Percentiles rank a stretch among this genome's conserved stretches.
phyloP scores from a whole-genome alignment of 2,113 vertebrate species.

The Stigmatopora argus region DNA sequence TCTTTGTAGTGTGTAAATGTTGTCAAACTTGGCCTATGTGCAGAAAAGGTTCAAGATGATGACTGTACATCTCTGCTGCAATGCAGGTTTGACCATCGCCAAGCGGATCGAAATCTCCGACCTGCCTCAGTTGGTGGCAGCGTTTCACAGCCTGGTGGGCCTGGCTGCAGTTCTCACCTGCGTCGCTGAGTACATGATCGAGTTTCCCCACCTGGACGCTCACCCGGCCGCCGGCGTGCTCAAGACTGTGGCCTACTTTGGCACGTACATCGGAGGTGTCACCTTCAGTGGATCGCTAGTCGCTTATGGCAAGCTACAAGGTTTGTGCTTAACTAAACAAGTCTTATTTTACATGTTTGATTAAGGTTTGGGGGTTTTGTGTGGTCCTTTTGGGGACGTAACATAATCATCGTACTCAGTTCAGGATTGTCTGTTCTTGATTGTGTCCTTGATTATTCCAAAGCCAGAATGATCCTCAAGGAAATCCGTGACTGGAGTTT shows the following conservation, averaged over 20 bases:
- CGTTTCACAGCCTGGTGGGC: slow-evolving; percentile 76
- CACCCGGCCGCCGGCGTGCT: slow-evolving; percentile 63
- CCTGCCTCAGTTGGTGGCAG: slow-evolving; percentile 74
- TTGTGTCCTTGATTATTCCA: slow-evolving; percentile 39
- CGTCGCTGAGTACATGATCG: slow-evolving; percentile 66
- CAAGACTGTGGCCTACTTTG: slow-evolving; percentile 68
- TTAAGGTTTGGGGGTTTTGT: slow-evolving; percentile 8
- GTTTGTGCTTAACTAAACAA: slow-evolving; percentile 22
- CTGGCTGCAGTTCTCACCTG: slow-evolving; percentile 71
- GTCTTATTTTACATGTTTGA: slow-evolving; percentile 2
- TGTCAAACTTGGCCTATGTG: slow-evolving; percentile 5
- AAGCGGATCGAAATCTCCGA: slow-evolving; percentile 77
- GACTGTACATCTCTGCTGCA: background rate
- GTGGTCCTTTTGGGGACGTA: background rate
- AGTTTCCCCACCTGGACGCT: slow-evolving; percentile 70
- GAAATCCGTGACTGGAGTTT: slow-evolving; percentile 29
- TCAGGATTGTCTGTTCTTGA: slow-evolving; percentile 21
- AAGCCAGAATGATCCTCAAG: slow-evolving; percentile 37
- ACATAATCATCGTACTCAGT: slow-evolving; percentile 2
- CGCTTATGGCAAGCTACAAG: slow-evolving; percentile 70
- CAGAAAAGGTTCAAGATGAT: slow-evolving; percentile 18
- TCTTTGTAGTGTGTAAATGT: background rate
- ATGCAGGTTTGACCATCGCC: slow-evolving; percentile 74
- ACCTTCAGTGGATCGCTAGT: slow-evolving; percentile 74
- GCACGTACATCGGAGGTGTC: slow-evolving; percentile 70